Conservation (phyloP, 2,797 vertebrate genomes). For the Chaunax sp. region DNA sequence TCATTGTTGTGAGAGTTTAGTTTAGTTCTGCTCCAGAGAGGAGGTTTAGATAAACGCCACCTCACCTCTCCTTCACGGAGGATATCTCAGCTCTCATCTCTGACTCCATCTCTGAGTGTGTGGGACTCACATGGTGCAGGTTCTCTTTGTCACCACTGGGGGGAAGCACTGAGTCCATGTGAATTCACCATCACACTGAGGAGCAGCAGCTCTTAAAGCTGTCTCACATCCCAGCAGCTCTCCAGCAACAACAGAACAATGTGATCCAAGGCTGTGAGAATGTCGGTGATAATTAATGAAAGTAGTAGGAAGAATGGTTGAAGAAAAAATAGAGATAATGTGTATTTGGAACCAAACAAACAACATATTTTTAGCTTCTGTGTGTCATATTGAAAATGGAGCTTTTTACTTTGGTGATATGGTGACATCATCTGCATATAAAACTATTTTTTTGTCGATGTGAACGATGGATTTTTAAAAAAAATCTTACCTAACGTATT, state of each 20-base stretch:
- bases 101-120: background rate
- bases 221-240: background rate
- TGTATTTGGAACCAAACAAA: too few relatives aligned
- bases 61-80: background rate
- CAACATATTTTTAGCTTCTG: too few relatives aligned
- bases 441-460: too few relatives aligned
- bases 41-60: constrained; percentile 17
- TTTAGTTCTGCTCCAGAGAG: constrained; percentile 19
- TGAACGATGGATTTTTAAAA: too few relatives aligned
- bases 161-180: constrained; percentile 17
- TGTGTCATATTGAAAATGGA: too few relatives aligned
- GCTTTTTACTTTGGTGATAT: too few relatives aligned
- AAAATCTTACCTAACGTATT: too few relatives aligned
- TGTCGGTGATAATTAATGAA: too few relatives aligned
- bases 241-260: background rate
- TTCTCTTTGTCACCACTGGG: constrained; percentile 29
- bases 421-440: too few relatives aligned
- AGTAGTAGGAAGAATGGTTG: too few relatives aligned
- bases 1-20: background rate
- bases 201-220: background rate
- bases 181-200: background rate
- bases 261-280: too few relatives aligned
- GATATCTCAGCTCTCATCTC: background rate
- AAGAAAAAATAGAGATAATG: too few relatives aligned
- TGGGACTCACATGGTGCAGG: constrained; percentile 6